Evolutionary conservation across 2,888 invertebrate species (phyloP).

Genomic region (Syritta pipiens): DNA sequence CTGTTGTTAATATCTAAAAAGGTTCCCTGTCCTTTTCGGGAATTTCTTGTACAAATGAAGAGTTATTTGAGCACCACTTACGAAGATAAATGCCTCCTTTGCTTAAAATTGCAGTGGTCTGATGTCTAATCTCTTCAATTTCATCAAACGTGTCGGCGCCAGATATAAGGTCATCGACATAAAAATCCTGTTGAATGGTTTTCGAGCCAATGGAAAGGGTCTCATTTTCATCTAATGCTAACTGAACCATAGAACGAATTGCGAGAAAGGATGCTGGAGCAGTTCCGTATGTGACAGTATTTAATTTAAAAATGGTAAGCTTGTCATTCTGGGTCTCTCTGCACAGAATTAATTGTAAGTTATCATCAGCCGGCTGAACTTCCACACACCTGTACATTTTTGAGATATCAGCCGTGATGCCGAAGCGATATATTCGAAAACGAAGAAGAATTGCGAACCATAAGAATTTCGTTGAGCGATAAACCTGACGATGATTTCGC

Average conservation of each 20-base stretch:
- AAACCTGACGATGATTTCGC: too few relatives aligned
- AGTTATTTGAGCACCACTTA: not conserved
- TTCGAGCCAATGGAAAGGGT: not conserved
- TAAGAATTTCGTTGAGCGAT: too few relatives aligned
- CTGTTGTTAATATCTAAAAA: not conserved
- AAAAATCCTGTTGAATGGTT: constrained; percentile 1
- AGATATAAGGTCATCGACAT: not conserved
- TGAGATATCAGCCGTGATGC: constrained; percentile 2
- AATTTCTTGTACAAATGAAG: not conserved
- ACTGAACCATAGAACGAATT: not conserved
- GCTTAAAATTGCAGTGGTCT: not conserved
- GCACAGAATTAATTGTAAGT: not conserved
- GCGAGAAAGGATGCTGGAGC: not conserved
- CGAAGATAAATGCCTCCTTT: not conserved
- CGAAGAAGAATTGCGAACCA: too few relatives aligned
- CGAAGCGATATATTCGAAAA: too few relatives aligned
- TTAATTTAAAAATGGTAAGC: not conserved
- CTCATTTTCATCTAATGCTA: not conserved
- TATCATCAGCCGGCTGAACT: not conserved
- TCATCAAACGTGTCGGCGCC: not conserved
- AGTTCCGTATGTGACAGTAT: too few relatives aligned
- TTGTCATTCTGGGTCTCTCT: not conserved
- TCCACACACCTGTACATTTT: constrained; percentile 3
- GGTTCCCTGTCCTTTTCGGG: not conserved
- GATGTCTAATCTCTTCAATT: not conserved